These are phyloP conservation scores for Phrynocephalus vlangalii DNA, from an alignment of 2,797 vertebrate species.

Conservation along the genomic window DNA sequence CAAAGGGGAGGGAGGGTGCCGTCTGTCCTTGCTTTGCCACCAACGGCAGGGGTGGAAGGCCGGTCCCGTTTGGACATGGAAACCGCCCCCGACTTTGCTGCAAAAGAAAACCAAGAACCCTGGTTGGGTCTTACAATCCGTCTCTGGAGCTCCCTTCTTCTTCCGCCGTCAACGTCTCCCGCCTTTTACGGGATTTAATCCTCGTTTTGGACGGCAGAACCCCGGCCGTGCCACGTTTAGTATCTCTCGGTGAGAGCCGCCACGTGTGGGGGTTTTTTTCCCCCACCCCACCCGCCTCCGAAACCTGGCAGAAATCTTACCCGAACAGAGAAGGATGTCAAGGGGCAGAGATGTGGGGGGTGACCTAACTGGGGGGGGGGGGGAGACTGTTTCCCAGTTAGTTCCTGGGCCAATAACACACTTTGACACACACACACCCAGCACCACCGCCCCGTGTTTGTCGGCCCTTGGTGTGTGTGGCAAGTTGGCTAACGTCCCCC, in stretches of 20 bases:
- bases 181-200: no score
- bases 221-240: conserved; percentile 10
- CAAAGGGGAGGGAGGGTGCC: no score
- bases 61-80: no score
- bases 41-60: no score
- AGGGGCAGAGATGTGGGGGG: background rate
- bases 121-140: no score
- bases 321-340: background rate
- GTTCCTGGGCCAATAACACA: conserved; percentile 15
- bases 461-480: no score
- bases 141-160: no score
- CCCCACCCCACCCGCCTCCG: background rate
- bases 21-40: no score
- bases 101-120: no score
- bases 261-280: background rate
- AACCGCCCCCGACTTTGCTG: no score
- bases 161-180: no score
- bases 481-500: background rate
- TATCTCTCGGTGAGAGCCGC: conserved; percentile 68
- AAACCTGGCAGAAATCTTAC: conserved; percentile 2
- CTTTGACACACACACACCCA: background rate
- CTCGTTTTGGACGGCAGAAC: no score
- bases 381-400: background rate
- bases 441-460: background rate
- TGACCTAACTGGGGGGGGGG: background rate